Evolutionary conservation across 1,140 invertebrate genomes (phyloP), one percentile per base, ranked within the genome.

Genomic region (Drosophila trapezifrons): DNA sequence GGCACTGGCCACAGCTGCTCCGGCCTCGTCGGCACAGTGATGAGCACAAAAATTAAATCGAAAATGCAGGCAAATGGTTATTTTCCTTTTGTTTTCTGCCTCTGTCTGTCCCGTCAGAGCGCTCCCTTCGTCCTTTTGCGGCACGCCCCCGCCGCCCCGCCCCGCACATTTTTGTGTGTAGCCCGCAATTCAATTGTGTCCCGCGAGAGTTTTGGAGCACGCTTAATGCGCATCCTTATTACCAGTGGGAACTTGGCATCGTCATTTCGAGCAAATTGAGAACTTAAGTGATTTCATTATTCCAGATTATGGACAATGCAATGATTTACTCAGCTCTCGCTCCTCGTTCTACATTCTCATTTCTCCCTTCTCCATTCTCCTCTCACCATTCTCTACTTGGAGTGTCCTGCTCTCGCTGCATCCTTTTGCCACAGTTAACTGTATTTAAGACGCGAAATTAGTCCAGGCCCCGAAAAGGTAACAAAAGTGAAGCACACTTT

Each of bases 241-340:
- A 80, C 84, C 84, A 84, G 46, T 60, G 83, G 79, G 84, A 74
- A 65, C 80, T 64, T 51, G 57, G 55, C 69, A 65, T 55, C 69
- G 70, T 77, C 80, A 86, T 86, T 82, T 73, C 67, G 65, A 80
- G 70, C 81, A 85, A 89, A 90, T 89, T 90, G 85, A 73, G 81
- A 89, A 89, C 76, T 89, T 89, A 85, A 89, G 86, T 90, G 85
- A 90, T 89, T 90, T 89, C 85, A 90, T 89, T 89, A 89, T 89
- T 81, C 75, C 78, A 81, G 85, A 89, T 89, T 89, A 89, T 90
- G 81, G 76, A 85, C 80, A 85, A 89, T 89, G 84, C 78, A 80
- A 89, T 84, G 83, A 87, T 87, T 87, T 87, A 83, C 83, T 82
- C 77, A 67, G 80, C 71, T 58, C 74, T 67, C 58, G 27, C 32